Conservation (phyloP, 2,113 vertebrate genomes). For the Stigmatopora nigra region DNA sequence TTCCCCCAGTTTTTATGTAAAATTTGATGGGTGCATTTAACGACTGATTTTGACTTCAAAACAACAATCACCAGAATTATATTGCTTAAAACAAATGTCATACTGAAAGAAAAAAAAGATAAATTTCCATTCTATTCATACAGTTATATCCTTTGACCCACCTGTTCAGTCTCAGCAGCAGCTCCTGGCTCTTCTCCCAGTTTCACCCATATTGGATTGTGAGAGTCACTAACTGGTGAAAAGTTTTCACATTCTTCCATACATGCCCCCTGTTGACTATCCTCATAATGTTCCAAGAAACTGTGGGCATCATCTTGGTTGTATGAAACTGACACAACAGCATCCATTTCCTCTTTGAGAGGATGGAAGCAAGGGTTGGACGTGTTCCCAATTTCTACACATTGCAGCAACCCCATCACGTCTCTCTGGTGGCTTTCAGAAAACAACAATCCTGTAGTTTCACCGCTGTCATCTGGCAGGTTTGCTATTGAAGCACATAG, state of each 20-base stretch:
- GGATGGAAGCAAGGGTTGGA: constrained; percentile 11
- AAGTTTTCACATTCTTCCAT: constrained; percentile 40
- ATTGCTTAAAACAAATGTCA: no score
- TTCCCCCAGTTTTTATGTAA: no score
- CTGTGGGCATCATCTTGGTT: constrained; percentile 45
- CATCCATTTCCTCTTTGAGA: constrained; percentile 48
- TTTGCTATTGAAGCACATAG: neutral
- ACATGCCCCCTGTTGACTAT: constrained; percentile 16
- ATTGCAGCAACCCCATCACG: constrained; percentile 73
- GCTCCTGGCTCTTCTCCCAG: constrained; percentile 43
- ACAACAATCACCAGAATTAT: no score
- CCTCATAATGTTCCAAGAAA: constrained; percentile 48
- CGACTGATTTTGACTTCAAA: no score
- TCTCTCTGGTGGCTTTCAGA: constrained; percentile 74
- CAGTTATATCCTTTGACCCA: constrained; percentile 20
- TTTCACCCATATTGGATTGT: constrained; percentile 57
- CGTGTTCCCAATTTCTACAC: constrained; percentile 37
- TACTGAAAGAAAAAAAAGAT: no score
- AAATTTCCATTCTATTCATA: neutral
- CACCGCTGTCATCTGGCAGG: constrained; percentile 15
- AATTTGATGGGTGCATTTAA: no score
- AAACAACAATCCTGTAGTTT: constrained; percentile 74
- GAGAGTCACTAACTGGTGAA: constrained; percentile 55
- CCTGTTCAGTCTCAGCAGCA: constrained; percentile 46
- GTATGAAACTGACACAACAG: constrained; percentile 62